Evolutionary conservation across 1,140 invertebrate species (phyloP).

Genomic region (Colletes latitarsis): DNA sequence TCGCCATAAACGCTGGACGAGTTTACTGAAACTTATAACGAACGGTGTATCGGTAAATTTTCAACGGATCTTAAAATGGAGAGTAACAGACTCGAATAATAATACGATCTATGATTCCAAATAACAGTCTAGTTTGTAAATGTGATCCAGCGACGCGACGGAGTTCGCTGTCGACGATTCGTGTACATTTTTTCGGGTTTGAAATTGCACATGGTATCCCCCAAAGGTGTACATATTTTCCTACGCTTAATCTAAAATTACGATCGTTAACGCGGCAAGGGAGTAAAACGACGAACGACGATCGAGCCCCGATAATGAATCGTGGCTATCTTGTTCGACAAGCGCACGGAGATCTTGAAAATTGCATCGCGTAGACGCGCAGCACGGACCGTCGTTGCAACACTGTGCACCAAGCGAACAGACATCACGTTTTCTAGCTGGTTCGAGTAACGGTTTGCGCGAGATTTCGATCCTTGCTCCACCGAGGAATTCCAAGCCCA

Average conservation of each 20-base stretch:
- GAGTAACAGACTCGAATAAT: not conserved
- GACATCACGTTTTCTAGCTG: not conserved
- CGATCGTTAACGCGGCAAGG: slow-evolving; percentile 33
- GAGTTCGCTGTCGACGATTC: not conserved
- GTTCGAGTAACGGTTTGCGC: not conserved
- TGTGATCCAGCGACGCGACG: not conserved
- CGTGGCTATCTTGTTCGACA: slow-evolving; percentile 33
- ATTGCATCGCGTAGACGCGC: slow-evolving; percentile 60
- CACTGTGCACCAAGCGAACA: not conserved
- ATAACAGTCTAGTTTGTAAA: not conserved
- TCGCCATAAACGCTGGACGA: too few species aligned
- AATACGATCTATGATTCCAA: not conserved
- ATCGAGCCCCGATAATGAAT: slow-evolving; percentile 35
- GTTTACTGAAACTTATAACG: too few species aligned
- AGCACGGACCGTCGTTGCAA: slow-evolving; percentile 26
- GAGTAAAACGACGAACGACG: slow-evolving; percentile 15
- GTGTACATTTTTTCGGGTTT: not conserved
- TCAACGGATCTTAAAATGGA: not conserved
- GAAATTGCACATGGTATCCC: slow-evolving; percentile 22
- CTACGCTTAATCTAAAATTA: slow-evolving; percentile 39
- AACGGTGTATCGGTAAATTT: too few species aligned
- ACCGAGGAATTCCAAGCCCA: not conserved
- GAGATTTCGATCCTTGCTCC: not conserved
- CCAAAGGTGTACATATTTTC: slow-evolving; percentile 21
- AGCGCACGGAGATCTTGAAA: slow-evolving; percentile 55